phyloP scores from a whole-genome alignment of 2,888 invertebrate species.

The Cremastinae sp. region DNA sequence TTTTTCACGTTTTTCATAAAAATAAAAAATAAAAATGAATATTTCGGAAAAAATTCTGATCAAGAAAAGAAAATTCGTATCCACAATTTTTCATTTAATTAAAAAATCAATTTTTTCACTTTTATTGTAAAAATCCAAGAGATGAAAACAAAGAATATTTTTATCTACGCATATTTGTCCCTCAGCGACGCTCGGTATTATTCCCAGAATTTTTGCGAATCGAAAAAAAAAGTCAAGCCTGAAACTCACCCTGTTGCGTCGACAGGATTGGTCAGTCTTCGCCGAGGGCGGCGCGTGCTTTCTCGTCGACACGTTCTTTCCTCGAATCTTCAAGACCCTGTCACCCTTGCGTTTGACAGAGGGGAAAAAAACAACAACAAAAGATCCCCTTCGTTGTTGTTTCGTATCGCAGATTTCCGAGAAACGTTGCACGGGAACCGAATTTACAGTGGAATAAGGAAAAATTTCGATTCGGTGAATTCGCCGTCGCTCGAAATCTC shows the following conservation, averaged over 20 bases:
- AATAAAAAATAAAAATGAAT: too few species aligned
- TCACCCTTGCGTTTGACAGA: background rate
- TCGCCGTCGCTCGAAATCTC: constrained; percentile 15
- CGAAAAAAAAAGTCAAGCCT: too few species aligned
- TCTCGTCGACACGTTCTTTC: constrained; percentile 60
- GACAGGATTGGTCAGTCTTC: constrained; percentile 75
- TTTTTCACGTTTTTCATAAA: too few species aligned
- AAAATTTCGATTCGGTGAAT: background rate
- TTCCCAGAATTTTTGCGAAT: too few species aligned
- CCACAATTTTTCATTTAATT: background rate
- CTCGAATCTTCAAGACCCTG: constrained; percentile 12
- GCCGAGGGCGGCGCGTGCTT: constrained; percentile 63
- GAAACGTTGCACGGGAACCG: background rate
- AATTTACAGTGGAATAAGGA: background rate
- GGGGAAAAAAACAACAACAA: background rate
- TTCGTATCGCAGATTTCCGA: background rate
- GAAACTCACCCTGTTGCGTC: constrained; percentile 66
- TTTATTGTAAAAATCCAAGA: too few species aligned
- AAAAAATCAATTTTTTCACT: background rate
- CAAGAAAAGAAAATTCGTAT: too few species aligned
- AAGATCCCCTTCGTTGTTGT: background rate
- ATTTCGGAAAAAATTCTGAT: constrained; percentile 11
- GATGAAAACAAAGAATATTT: too few species aligned
- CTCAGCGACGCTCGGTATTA: too few species aligned
- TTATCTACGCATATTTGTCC: too few species aligned